Conservation (phyloP, 1,140 invertebrate genomes). For the Temnothorax longispinosus region DNA sequence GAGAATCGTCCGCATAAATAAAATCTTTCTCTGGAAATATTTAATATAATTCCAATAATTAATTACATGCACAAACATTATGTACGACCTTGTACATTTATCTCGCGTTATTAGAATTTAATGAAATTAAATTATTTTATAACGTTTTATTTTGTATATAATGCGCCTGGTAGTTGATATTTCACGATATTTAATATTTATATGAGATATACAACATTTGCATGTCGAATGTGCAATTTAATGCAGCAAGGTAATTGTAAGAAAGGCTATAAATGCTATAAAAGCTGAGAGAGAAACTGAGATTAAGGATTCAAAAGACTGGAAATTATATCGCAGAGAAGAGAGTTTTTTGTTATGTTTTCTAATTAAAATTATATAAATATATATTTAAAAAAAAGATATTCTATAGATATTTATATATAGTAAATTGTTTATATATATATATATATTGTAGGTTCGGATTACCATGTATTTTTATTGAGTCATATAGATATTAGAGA, state of each 20-base stretch:
- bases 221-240: slow-evolving; percentile 18
- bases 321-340: slow-evolving; percentile 8
- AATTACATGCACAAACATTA: background rate
- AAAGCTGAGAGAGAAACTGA: background rate
- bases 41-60: slow-evolving; percentile 5
- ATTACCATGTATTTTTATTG: slow-evolving; percentile 13
- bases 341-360: slow-evolving; percentile 30
- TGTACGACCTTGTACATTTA: background rate
- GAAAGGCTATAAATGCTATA: background rate
- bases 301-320: slow-evolving; percentile 39
- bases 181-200: background rate
- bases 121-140: slow-evolving; percentile 10
- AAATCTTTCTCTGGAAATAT: background rate
- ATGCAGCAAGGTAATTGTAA: background rate
- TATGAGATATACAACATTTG: slow-evolving; percentile 9
- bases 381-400: slow-evolving; percentile 26
- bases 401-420: slow-evolving; percentile 32
- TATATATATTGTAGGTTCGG: slow-evolving; percentile 24
- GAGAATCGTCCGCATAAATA: slow-evolving; percentile 7
- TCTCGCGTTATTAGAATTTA: slow-evolving; percentile 18
- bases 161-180: slow-evolving; percentile 9
- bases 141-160: slow-evolving; percentile 23
- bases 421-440: slow-evolving; percentile 39
- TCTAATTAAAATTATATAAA: slow-evolving; percentile 31
- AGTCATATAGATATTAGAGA: background rate